Evolutionary conservation across 2,113 vertebrate genomes (phyloP), one percentile per base, ranked within the genome.

Genomic region (Actinemys pallida): DNA sequence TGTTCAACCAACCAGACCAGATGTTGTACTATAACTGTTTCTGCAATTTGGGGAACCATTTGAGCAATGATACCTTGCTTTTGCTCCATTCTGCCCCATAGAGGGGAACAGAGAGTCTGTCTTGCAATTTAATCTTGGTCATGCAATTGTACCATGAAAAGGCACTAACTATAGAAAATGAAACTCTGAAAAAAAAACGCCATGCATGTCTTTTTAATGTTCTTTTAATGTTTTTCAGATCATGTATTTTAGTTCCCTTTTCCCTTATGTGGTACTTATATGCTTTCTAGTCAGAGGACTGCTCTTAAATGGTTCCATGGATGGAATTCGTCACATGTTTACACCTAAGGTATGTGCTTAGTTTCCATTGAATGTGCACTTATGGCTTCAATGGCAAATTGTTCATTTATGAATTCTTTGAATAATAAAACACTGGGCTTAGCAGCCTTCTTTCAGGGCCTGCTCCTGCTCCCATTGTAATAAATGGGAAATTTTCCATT

Each of bases 211-310:
- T 56, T n/a, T 50, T 84, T 80, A 87, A 56, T 56, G 81, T 88
- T 5, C 90, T 94, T 89, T 92, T 75, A n/a, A 88, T 98, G 53
- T 94, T 90, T 98, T 97, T 79, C 98, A 99, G 99, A 98, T 99
- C 95, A 99, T 99, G 99, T 99, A 99, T 98, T 99, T 99, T 98
- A 99, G 99, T 97, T 99, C 99, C 91, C 98, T 99, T 94, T 99
- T 99, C 89, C 99, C 99, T 1, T 99, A 99, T 76, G 98, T 99
- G 88, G 99, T 99, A 89, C 98, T 99, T 96, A 95, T 99, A 50
- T 99, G 99, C 98, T 99, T 99, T 98, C 98, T 99, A 98, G 98
- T 99, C 89, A 98, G 99, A 97, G 98, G 98, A 12, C 97, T 99
- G 75, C 98, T 99, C 54, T 98, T 99, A 94, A 99, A 99, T 94